Evolutionary conservation across 2,888 invertebrate species (phyloP).

Genomic region (Cylindroiulus punctatus): DNA sequence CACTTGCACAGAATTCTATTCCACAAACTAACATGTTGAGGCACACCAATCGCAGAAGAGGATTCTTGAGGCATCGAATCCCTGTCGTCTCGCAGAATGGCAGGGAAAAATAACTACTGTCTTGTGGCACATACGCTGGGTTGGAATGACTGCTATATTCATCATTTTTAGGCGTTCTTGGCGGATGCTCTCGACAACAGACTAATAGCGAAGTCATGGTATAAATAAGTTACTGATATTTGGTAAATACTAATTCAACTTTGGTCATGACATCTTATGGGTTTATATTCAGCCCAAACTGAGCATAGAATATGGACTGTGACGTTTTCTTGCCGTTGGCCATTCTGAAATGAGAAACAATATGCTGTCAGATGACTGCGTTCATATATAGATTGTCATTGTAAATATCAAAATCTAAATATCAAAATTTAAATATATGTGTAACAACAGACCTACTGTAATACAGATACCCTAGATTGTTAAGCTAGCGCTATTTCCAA

Average conservation of each 20-base stretch:
- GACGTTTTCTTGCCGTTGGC: background rate
- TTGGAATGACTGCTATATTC: background rate
- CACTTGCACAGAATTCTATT: conserved; percentile 68
- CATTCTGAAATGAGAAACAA: background rate
- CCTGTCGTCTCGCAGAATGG: background rate
- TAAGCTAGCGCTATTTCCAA: too few species aligned
- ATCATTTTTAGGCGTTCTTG: background rate
- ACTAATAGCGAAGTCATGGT: background rate
- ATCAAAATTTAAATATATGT: too few species aligned
- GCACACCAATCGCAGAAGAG: conserved; percentile 54
- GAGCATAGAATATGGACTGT: background rate
- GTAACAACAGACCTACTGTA: too few species aligned
- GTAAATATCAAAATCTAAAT: too few species aligned
- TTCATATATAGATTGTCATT: too few species aligned
- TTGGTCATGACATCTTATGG: background rate
- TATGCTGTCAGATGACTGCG: background rate
- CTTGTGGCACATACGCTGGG: background rate
- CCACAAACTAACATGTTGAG: conserved; percentile 68
- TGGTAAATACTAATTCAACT: background rate
- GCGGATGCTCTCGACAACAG: background rate
- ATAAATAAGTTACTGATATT: conserved; percentile 10
- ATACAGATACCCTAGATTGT: too few species aligned
- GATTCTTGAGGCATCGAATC: background rate
- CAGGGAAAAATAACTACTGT: background rate
- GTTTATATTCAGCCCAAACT: background rate